These are phyloP conservation scores for Ypsolopha sequella DNA, from an alignment of 2,888 invertebrate species.

Conservation along the genomic window DNA sequence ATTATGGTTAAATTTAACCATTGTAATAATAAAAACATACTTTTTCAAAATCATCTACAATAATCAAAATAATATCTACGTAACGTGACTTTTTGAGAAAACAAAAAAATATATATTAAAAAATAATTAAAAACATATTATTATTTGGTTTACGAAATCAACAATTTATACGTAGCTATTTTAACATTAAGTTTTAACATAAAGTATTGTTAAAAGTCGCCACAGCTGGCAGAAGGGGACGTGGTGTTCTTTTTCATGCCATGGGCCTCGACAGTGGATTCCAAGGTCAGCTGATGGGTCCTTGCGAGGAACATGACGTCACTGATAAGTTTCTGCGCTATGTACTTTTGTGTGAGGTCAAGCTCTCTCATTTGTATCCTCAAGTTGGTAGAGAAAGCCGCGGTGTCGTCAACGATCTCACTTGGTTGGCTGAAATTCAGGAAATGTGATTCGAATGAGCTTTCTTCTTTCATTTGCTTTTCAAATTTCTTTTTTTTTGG, in stretches of 20 bases:
- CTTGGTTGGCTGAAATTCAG: background rate
- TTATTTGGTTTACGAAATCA: background rate
- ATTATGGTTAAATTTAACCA: too few relatives aligned
- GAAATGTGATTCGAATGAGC: background rate
- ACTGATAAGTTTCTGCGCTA: conserved; percentile 10
- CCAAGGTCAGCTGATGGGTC: conserved; percentile 8
- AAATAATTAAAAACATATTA: too few relatives aligned
- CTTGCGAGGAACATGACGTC: conserved; percentile 10
- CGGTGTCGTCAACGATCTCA: conserved; percentile 7
- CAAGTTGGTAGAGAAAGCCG: conserved; percentile 7
- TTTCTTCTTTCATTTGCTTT: too few relatives aligned
- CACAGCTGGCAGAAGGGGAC: background rate
- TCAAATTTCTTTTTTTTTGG: too few relatives aligned
- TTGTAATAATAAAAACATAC: too few relatives aligned
- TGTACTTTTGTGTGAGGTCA: conserved; percentile 9
- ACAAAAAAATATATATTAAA: too few relatives aligned
- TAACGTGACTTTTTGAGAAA: too few relatives aligned
- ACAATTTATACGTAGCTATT: background rate
- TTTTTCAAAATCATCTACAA: too few relatives aligned
- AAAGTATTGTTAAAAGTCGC: background rate
- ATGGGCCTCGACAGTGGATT: conserved; percentile 3
- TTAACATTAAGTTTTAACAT: too few relatives aligned
- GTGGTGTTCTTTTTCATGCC: background rate
- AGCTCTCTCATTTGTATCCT: conserved; percentile 8
- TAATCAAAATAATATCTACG: too few relatives aligned